Conservation (phyloP, 2,888 invertebrate species). For the Torymus aiolomorphi region DNA sequence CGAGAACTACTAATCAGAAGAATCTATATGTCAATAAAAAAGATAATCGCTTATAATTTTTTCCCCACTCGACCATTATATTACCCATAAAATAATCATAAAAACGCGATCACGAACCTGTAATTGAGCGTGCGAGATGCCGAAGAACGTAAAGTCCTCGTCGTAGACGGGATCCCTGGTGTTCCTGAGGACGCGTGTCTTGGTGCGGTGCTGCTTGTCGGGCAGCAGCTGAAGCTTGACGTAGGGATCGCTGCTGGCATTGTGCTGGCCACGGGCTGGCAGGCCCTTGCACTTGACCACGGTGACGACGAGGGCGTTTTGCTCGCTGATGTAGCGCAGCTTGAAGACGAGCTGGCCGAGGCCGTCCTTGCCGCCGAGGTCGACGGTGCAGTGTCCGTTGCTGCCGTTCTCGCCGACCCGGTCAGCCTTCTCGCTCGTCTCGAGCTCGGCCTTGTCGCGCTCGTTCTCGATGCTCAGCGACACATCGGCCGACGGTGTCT, state of each 20-base stretch:
- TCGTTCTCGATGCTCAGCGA: constrained; percentile 75
- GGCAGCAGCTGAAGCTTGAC: constrained; percentile 98
- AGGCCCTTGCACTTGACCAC: constrained; percentile 93
- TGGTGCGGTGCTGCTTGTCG: constrained; percentile 98
- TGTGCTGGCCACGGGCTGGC: constrained; percentile 88
- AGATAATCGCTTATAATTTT: no score
- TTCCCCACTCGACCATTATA: no score
- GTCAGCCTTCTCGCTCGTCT: constrained; percentile 79
- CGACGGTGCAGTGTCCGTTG: constrained; percentile 69
- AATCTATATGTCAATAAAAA: no score
- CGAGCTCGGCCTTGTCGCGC: constrained; percentile 78
- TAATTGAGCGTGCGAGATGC: constrained; percentile 90
- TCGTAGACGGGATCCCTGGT: constrained; percentile 98
- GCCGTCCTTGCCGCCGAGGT: constrained; percentile 79
- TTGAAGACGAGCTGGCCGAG: constrained; percentile 94
- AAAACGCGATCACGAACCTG: constrained; percentile 72
- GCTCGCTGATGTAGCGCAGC: constrained; percentile 91
- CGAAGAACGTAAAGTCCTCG: constrained; percentile 99
- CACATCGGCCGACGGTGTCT: constrained; percentile 66
- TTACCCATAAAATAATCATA: no score
- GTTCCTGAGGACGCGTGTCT: constrained; percentile 96
- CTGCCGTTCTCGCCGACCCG: constrained; percentile 55
- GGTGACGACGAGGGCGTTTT: constrained; percentile 93
- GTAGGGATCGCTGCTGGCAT: constrained; percentile 95
- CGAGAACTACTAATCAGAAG: no score